These are phyloP conservation scores for Xanthorhoe designata DNA, from an alignment of 2,888 invertebrate genomes.

Conservation along the genomic window DNA sequence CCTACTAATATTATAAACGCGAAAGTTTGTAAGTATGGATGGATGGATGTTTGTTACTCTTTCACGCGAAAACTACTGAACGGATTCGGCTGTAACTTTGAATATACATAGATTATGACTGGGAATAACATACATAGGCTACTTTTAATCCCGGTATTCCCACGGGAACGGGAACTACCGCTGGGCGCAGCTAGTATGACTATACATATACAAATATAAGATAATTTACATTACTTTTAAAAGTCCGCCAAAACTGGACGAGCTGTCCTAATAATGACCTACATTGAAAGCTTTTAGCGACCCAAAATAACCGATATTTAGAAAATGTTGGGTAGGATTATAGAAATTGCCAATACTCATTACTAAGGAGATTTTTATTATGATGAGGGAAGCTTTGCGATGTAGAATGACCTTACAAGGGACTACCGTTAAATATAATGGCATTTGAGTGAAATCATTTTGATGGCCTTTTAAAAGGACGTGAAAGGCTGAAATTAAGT, in stretches of 20 bases:
- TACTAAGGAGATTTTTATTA: conserved; percentile 34
- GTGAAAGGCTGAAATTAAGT: background rate
- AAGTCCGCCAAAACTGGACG: background rate
- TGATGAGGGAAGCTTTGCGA: conserved; percentile 32
- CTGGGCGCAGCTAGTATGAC: no score
- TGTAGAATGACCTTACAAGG: conserved; percentile 24
- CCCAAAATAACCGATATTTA: conserved; percentile 39
- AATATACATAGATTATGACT: no score
- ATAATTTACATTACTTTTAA: no score
- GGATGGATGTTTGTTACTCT: no score
- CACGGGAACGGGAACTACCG: no score
- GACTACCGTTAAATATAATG: conserved; percentile 18
- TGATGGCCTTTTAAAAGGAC: conserved; percentile 23
- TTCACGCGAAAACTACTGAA: no score
- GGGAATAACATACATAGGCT: no score
- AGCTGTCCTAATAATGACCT: conserved; percentile 15
- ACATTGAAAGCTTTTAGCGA: conserved; percentile 34
- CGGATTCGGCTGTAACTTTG: no score
- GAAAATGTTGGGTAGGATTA: conserved; percentile 39
- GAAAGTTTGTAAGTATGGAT: no score
- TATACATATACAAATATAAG: no score
- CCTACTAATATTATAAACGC: no score
- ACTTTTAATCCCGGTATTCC: no score
- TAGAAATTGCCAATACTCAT: conserved; percentile 36
- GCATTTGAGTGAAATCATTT: conserved; percentile 20